phyloP scores from a whole-genome alignment of 2,113 vertebrate genomes.

The Planiliza haematocheilus region DNA sequence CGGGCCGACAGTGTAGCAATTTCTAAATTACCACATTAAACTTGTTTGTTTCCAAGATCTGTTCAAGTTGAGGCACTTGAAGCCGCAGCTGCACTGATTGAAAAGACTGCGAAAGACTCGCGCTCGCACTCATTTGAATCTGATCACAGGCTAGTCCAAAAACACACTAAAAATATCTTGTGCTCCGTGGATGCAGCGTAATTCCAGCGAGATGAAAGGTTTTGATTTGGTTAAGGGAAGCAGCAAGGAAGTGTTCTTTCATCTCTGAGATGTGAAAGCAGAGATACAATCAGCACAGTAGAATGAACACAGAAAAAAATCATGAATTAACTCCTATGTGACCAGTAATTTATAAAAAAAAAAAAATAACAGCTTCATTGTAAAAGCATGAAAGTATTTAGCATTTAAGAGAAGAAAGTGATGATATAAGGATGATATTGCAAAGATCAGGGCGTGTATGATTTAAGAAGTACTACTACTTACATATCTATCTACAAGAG shows the following conservation, averaged over 20 bases:
- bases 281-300: constrained; percentile 28
- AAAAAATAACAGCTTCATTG: not conserved
- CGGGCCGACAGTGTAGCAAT: constrained; percentile 8
- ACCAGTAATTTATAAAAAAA: constrained; percentile 20
- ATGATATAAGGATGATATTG: too few relatives aligned
- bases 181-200: constrained; percentile 33
- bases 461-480: not conserved
- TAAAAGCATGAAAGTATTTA: too few relatives aligned
- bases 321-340: constrained; percentile 8
- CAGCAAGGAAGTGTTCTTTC: constrained; percentile 38
- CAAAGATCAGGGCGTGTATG: too few relatives aligned
- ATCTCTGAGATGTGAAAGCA: constrained; percentile 45
- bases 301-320: constrained; percentile 3
- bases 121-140: constrained; percentile 44
- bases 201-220: constrained; percentile 62
- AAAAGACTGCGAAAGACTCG: constrained; percentile 31
- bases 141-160: constrained; percentile 47
- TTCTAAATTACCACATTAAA: constrained; percentile 38
- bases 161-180: constrained; percentile 46
- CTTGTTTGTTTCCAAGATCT: constrained; percentile 42
- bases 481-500: not conserved
- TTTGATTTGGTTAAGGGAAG: constrained; percentile 38
- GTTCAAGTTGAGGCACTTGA: constrained; percentile 36
- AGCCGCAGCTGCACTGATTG: constrained; percentile 56
- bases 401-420: not conserved